These are phyloP conservation scores for Pseudococcus jackbeardsleyi DNA, from an alignment of 2,888 invertebrate genomes.

Conservation along the genomic window DNA sequence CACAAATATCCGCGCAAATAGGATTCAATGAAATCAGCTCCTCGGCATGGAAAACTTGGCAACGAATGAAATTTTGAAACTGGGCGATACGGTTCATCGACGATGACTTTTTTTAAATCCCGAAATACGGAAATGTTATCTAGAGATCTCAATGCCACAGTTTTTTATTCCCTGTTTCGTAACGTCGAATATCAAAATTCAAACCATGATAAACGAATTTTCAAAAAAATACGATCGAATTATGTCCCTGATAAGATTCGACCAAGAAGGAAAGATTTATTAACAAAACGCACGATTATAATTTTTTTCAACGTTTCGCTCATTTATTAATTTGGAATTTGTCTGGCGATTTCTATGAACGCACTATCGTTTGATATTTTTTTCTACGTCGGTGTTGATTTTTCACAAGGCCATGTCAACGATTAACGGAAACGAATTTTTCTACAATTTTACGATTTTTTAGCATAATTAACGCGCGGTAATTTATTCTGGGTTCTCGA, in stretches of 20 bases:
- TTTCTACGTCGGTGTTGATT: slow-evolving; percentile 11
- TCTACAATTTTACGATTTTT: slow-evolving; percentile 58
- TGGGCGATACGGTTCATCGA: not conserved
- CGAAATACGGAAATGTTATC: not conserved
- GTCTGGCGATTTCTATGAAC: slow-evolving; percentile 1
- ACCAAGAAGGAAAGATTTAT: not conserved
- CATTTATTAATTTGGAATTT: not conserved
- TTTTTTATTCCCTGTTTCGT: not conserved
- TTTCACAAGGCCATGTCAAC: slow-evolving; percentile 59
- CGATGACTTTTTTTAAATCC: not conserved
- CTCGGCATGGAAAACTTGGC: not conserved
- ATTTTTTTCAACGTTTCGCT: not conserved
- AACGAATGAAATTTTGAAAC: not conserved
- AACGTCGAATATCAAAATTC: not conserved
- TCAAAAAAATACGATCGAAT: not conserved
- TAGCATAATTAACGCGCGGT: slow-evolving; percentile 58
- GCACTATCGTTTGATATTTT: slow-evolving; percentile 1
- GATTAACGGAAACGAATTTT: slow-evolving; percentile 54
- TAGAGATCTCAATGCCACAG: not conserved
- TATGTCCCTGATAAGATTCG: not conserved
- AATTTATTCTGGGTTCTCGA: not conserved
- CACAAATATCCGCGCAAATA: not conserved
- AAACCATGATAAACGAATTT: not conserved
- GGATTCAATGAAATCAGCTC: not conserved
- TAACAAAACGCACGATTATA: not conserved